Conservation (phyloP, 2,888 invertebrate species). For the Altica lythri region DNA sequence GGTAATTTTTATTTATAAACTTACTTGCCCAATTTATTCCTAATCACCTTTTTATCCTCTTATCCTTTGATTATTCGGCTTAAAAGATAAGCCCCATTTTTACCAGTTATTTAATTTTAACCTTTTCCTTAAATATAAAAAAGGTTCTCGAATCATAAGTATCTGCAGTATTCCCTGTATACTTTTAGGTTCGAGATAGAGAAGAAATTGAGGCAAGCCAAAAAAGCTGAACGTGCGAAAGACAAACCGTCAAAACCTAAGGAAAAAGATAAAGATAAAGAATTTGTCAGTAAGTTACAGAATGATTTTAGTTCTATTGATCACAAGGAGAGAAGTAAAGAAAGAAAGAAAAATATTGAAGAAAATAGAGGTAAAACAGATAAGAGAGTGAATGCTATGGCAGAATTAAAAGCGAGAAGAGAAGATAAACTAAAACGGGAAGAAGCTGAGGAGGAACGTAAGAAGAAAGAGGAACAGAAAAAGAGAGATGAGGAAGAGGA, state of each 20-base stretch:
- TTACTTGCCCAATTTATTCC: slow-evolving; percentile 10
- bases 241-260: slow-evolving; percentile 69
- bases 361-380: slow-evolving; percentile 78
- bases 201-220: slow-evolving; percentile 84
- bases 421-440: slow-evolving; percentile 78
- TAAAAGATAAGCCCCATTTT: no score
- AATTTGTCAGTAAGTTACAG: slow-evolving; percentile 57
- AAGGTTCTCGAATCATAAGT: slow-evolving; percentile 13
- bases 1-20: slow-evolving; percentile 54
- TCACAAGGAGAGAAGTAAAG: slow-evolving; percentile 80
- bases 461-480: slow-evolving; percentile 62
- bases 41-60: no score
- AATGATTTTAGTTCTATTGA: slow-evolving; percentile 61
- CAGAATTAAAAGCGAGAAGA: slow-evolving; percentile 83
- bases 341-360: slow-evolving; percentile 89
- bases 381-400: slow-evolving; percentile 85
- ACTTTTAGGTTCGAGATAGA: slow-evolving; percentile 86
- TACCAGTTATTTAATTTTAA: no score
- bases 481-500: slow-evolving; percentile 63
- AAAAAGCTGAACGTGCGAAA: slow-evolving; percentile 72
- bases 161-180: not conserved
- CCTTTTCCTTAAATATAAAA: no score
- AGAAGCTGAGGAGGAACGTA: slow-evolving; percentile 66
- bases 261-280: slow-evolving; percentile 73
- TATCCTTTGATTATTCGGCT: no score